Base-by-base conservation (phyloP, 64 coral and sea anemone species). In the Montipora foliosa region DNA sequence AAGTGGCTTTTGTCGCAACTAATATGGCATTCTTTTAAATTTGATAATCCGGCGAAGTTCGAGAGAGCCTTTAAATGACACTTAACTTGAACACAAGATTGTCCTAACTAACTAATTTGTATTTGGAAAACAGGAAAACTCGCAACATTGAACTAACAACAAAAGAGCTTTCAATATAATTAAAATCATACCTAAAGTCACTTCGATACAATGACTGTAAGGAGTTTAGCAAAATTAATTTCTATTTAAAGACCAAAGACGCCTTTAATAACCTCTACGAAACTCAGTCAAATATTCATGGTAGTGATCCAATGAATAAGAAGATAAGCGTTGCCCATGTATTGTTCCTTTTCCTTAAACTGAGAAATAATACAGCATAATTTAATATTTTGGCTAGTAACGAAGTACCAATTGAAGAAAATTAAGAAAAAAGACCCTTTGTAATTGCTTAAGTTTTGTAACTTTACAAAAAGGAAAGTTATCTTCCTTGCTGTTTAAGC, bases 281-380 rank as follows among this genome's bases (percentile, higher is more conserved):
- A 21, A 82, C 10, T 82, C 79, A 82, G 24, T 55, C 14, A 82
- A 47, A 84, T 84, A 45, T 45, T 67, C 37, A 66, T 61, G 46
- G 25, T 22, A 47, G 5, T 47, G 4, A 13, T 67, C 25, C 61
- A 61, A 67, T 0, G 8, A 67, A 37, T 37, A 37, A 37, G 37
- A 84, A 84, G 15, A 29, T 62, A 67, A 84, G 4, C 4, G 7
- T 12, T 84, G 8, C 14, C 12, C 16, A 67, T 68, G 44, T 47
- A 84, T 68, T 24, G 81, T 84, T 8, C 29, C 25, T 8, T 84
- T 84, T 76, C 74, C 74, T 76, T 76, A 12, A 76, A 76, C 37
- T 45, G 10, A 76, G 74, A 76, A 76, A 76, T 76, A 76, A 76
- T 76, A 84, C 81, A 47, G 2, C 59, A 62, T 12, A 12, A 84